Percentiles rank a stretch among this genome's conserved stretches.
Evolutionary conservation across 64 coral and sea anemone species (phyloP).

Genomic region (Montipora sp.): DNA sequence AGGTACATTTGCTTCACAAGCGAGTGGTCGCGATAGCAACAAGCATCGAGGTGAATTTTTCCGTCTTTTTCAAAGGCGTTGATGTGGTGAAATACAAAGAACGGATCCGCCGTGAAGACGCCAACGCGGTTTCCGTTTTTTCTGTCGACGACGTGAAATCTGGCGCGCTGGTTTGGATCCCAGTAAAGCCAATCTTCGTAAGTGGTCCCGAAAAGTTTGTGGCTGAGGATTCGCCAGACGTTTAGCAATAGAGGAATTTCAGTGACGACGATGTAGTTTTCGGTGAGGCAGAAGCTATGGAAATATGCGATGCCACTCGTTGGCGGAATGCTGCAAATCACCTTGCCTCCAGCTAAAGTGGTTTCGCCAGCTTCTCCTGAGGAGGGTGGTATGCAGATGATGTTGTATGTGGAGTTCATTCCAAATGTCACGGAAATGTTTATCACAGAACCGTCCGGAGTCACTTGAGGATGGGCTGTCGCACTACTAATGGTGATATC

Average conservation of each 20-base stretch:
- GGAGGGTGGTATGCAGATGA: slow-evolving; percentile 72
- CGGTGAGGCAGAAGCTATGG: slow-evolving; percentile 93
- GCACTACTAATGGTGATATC: not conserved
- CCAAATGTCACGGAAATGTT: slow-evolving; percentile 59
- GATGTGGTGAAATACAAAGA: slow-evolving; percentile 91
- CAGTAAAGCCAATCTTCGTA: slow-evolving; percentile 68
- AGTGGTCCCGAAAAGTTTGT: slow-evolving; percentile 20
- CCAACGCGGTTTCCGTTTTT: slow-evolving; percentile 53
- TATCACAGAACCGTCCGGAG: slow-evolving; percentile 72
- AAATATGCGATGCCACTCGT: slow-evolving; percentile 57
- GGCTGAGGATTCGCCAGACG: slow-evolving; percentile 26
- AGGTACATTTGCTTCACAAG: slow-evolving; percentile 68
- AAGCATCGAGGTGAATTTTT: slow-evolving; percentile 73
- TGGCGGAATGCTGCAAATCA: slow-evolving; percentile 70
- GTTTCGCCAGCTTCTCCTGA: slow-evolving; percentile 38
- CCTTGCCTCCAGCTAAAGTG: slow-evolving; percentile 72
- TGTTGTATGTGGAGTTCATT: slow-evolving; percentile 30
- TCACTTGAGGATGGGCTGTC: slow-evolving; percentile 79
- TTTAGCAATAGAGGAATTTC: slow-evolving; percentile 74
- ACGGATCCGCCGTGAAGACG: slow-evolving; percentile 66
- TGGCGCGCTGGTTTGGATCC: slow-evolving; percentile 52
- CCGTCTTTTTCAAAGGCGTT: slow-evolving; percentile 89
- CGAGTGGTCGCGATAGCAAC: slow-evolving; percentile 73
- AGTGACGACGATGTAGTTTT: slow-evolving; percentile 84
- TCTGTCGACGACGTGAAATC: slow-evolving; percentile 80